Conservation (phyloP, 2,888 invertebrate species). For the Drosophila mercatorum region DNA sequence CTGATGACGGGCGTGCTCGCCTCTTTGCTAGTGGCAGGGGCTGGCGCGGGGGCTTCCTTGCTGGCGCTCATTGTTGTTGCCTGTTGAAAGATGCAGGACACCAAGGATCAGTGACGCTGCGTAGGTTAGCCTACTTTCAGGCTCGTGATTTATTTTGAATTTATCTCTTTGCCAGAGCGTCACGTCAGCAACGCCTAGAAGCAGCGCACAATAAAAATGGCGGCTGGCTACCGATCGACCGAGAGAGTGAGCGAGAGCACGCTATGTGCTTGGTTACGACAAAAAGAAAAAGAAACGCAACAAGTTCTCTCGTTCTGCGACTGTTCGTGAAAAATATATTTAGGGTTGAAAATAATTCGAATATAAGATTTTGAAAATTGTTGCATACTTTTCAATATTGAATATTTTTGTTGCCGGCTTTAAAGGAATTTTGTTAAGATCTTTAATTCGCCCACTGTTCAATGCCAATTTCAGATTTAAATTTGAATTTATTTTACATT, state of each 20-base stretch:
- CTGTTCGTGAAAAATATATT: conserved; percentile 61
- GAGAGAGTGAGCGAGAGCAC: conserved; percentile 58
- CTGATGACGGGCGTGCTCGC: conserved; percentile 47
- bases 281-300: conserved; percentile 50
- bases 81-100: conserved; percentile 20
- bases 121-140: conserved; percentile 70
- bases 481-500: conserved; percentile 23
- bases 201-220: conserved; percentile 72
- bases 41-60: conserved; percentile 38
- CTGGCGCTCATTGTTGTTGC: conserved; percentile 50
- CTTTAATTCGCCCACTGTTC: conserved; percentile 9
- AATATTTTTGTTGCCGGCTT: conserved; percentile 59
- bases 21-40: conserved; percentile 11
- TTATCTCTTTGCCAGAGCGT: conserved; percentile 63
- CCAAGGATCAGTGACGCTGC: conserved; percentile 52
- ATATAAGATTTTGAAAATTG: conserved; percentile 57
- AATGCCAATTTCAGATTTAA: neutral
- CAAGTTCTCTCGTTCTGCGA: conserved; percentile 45
- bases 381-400: conserved; percentile 77
- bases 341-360: conserved; percentile 69
- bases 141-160: conserved; percentile 59
- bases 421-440: conserved; percentile 24
- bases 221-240: conserved; percentile 44
- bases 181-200: conserved; percentile 79
- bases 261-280: conserved; percentile 27